phyloP scores from a whole-genome alignment of 1,140 invertebrate species.

The Eurosta solidaginis region DNA sequence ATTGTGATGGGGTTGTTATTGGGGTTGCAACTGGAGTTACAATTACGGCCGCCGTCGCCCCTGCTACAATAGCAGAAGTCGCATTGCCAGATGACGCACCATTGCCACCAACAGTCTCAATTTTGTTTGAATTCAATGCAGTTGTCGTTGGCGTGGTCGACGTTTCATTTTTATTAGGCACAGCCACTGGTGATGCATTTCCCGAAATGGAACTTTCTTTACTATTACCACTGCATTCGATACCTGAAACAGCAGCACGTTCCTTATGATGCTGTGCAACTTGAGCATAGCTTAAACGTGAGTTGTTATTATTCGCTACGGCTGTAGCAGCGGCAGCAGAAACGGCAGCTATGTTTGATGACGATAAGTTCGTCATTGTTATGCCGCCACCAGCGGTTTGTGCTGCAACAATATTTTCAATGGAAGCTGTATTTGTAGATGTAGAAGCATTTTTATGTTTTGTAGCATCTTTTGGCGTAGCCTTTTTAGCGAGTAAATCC shows the following conservation, averaged over 20 bases:
- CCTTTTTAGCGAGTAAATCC: slow-evolving; percentile 52
- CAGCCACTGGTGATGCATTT: slow-evolving; percentile 29
- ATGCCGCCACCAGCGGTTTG: neutral
- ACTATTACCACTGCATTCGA: neutral
- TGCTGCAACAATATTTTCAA: slow-evolving; percentile 44
- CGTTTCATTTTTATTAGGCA: slow-evolving; percentile 31
- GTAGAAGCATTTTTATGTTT: slow-evolving; percentile 55
- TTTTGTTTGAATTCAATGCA: neutral
- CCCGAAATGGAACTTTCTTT: neutral
- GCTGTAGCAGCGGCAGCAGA: slow-evolving; percentile 34
- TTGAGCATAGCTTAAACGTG: slow-evolving; percentile 80
- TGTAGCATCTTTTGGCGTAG: slow-evolving; percentile 44
- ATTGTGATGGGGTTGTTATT: neutral
- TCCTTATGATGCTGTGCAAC: slow-evolving; percentile 74
- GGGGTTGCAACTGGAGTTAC: neutral
- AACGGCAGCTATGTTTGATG: neutral
- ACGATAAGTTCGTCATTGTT: neutral
- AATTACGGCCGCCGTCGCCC: neutral
- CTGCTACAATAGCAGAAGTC: neutral
- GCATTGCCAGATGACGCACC: neutral
- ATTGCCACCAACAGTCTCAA: neutral
- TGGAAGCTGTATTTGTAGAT: slow-evolving; percentile 57
- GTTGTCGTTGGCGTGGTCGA: neutral
- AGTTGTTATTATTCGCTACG: slow-evolving; percentile 57
- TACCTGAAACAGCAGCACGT: slow-evolving; percentile 54